phyloP scores from a whole-genome alignment of 2,113 vertebrate species.

The Prionailurus bengalensis region DNA sequence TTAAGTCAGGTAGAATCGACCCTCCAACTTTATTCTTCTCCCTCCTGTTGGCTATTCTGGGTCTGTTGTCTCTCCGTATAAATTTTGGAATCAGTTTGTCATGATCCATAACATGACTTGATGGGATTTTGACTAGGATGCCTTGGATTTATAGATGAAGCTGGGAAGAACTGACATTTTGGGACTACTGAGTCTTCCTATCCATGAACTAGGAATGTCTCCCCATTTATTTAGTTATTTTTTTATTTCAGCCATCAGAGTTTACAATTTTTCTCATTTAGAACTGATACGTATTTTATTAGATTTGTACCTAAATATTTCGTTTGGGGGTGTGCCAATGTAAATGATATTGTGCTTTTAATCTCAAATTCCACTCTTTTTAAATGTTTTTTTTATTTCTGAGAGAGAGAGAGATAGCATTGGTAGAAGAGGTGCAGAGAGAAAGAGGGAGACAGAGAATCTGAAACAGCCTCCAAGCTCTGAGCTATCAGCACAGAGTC shows the following conservation, averaged over 20 bases:
- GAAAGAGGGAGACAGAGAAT: too few relatives aligned
- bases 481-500: too few relatives aligned
- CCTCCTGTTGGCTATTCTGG: background rate
- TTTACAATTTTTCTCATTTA: background rate
- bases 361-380: background rate
- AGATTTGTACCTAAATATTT: constrained; percentile 18
- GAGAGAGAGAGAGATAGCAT: too few relatives aligned
- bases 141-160: background rate
- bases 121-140: background rate
- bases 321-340: background rate
- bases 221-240: background rate
- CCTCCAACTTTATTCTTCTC: background rate
- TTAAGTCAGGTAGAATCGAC: background rate
- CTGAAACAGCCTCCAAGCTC: too few relatives aligned
- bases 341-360: background rate
- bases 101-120: background rate
- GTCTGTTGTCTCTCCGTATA: background rate
- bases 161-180: background rate
- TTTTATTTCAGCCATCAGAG: background rate
- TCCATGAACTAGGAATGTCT: background rate
- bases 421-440: too few relatives aligned
- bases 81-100: background rate
- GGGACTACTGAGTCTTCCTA: background rate
- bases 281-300: background rate
- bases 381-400: too few relatives aligned